Base-by-base conservation (phyloP, 2,888 invertebrate genomes). In the Macropis europaea region DNA sequence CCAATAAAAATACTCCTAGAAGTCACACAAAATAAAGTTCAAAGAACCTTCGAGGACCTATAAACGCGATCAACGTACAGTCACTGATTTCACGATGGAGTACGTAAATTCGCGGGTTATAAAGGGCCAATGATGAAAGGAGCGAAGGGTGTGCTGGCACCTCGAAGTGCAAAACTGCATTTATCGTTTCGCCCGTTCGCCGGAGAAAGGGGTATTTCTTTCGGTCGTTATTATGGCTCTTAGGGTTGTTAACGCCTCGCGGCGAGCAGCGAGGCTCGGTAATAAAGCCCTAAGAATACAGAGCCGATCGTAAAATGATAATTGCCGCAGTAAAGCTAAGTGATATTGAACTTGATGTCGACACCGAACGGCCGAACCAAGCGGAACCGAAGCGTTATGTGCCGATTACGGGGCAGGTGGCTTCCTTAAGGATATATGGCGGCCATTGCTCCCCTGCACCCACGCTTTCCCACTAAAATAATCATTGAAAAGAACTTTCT, bases 281-380 rank as follows among this genome's bases (percentile, higher is more conserved):
- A 88, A 88, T 88, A 88, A 89, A 88, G 85, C 84, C 84, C 84
- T 88, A 88, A 89, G 88, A 88, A 87, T 87, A 88, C 88, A 86
- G 83, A 79, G 83, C 83, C 79, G 87, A 89, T 89, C 89, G 88
- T 89, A 87, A 88, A 89, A 89, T 88, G 87, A 88, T 89, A 89
- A 89, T 89, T 88, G 87, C 88, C 77, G 84, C 79, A 83, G 84
- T 88, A 88, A 89, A 88, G 83, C 87, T 89, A 89, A 89, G 88
- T 88, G 88, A 89, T 89, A 89, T 89, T 88, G 88, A 88, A 89
- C 88, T 87, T 88, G 86, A 87, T 85, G 86, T 84, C 83, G 83
- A 83, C 73, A 60, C 62, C 74, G 72, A 73, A 74, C 61, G 68
- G 71, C 34, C 70, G 67, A 74, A 73, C 70, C 64, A 62, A 78